Base-by-base conservation (phyloP, 2,113 vertebrate genomes). In the Paradoxurus hermaphroditus region DNA sequence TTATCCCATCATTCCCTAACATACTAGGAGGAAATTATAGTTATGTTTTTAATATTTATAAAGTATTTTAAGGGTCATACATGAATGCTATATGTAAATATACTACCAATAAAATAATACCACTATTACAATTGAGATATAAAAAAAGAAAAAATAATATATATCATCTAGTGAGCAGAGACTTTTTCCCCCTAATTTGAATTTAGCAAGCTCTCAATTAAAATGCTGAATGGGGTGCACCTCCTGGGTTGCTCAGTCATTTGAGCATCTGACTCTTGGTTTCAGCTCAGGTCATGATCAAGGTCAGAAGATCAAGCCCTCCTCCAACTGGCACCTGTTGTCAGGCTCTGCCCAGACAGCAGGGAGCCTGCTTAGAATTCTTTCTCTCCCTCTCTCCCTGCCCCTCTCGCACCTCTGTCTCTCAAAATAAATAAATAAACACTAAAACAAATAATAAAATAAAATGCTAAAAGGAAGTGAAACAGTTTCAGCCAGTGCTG, bases 141-240 rank as follows among this genome's bases (percentile, higher is more conserved):
- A 84, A 36, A 65, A 70, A 56, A 77, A 59, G 34, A 7, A 23
- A 90, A 53, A 44, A 41, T 34, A 62, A 73, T 92, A 65, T 83
- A 62, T 90, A 34, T 88, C 51, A 44, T 94, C 86, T 97, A 90
- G 41, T 86, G 16, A 90, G 41, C 31, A 92, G 62, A 90, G 85
- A 72, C 39, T 90, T 83, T 84, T 63, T 93, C 91, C 91, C 27
- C 51, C 46, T 93, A 78, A 96, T 97, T 95, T 98, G 83, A 89
- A 97, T 97, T 98, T 97, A 90, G 86, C 97, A 91, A 97, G 67
- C 15, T 95, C 62, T 94, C 89, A 97, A 86, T 97, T 96, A 97
- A 97, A 98, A 94, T 94, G 82, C 93, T 97, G 93, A 91, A 72
- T 79, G 46, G 46, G 46, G 16, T 56, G 19, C 0, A 7, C 53